phyloP scores from a whole-genome alignment of 2,113 vertebrate species.

The Takifugu bimaculatus region DNA sequence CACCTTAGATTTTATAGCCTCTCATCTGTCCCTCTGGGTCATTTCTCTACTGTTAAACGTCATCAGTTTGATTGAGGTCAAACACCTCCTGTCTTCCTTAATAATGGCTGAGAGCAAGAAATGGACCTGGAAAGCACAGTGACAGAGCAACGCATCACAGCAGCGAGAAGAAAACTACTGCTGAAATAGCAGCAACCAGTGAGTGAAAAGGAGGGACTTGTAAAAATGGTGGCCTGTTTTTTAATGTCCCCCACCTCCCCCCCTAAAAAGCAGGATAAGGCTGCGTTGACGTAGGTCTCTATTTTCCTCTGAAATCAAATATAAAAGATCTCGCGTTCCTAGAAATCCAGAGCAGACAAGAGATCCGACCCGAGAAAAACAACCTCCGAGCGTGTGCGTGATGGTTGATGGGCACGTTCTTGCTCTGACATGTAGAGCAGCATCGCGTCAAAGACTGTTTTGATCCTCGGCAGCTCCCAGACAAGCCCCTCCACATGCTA shows the following conservation, averaged over 20 bases:
- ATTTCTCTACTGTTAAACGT: constrained; percentile 3
- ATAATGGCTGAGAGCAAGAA: not conserved
- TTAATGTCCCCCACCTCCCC: not conserved
- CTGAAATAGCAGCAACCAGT: constrained; percentile 27
- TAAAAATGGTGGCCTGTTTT: constrained; percentile 13
- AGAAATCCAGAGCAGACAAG: constrained; percentile 4
- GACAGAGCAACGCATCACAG: constrained; percentile 30
- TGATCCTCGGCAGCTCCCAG: constrained; percentile 47
- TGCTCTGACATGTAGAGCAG: constrained; percentile 59
- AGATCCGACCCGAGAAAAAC: constrained; percentile 38
- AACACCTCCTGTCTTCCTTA: constrained; percentile 5
- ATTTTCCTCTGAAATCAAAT: not conserved
- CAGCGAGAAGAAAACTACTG: constrained; percentile 44
- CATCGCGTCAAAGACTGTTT: constrained; percentile 64
- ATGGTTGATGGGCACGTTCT: constrained; percentile 40
- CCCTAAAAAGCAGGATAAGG: not conserved
- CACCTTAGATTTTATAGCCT: constrained; percentile 1
- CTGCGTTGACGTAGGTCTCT: not conserved
- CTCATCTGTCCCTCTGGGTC: not conserved
- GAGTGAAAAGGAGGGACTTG: constrained; percentile 30
- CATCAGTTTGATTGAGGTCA: not conserved
- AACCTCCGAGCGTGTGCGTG: constrained; percentile 15
- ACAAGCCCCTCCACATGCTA: constrained; percentile 54
- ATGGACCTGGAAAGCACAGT: not conserved
- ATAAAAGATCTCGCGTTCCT: not conserved